These are phyloP conservation scores for Papilio gigon DNA, from an alignment of 2,888 invertebrate species.

Conservation along the genomic window DNA sequence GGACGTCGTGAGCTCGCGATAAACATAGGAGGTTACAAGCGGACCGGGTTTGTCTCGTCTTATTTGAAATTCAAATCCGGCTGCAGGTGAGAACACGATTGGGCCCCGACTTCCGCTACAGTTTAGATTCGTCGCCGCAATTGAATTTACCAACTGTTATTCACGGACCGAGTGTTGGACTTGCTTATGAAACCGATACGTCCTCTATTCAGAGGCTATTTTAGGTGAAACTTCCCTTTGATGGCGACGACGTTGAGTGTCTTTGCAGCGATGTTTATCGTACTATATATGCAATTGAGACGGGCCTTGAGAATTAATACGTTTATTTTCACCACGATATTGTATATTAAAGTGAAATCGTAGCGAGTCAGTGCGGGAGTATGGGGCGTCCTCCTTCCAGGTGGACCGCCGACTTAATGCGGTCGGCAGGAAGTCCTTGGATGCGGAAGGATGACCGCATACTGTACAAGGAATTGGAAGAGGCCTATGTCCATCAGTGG, in stretches of 20 bases:
- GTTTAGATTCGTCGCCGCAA: conserved; percentile 74
- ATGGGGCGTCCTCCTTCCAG: too few species aligned
- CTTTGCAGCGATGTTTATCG: background rate
- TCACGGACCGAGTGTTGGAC: conserved; percentile 54
- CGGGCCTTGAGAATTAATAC: background rate
- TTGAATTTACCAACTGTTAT: conserved; percentile 66
- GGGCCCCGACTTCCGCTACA: conserved; percentile 69
- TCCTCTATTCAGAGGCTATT: conserved; percentile 20
- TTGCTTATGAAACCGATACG: conserved; percentile 57
- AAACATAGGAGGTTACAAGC: conserved; percentile 66
- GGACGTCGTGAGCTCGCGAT: conserved; percentile 57
- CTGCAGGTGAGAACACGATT: conserved; percentile 76
- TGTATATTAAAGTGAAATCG: background rate
- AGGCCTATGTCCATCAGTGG: too few species aligned
- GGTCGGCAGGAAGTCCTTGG: too few species aligned
- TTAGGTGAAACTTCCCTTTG: conserved; percentile 5
- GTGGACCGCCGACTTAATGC: too few species aligned
- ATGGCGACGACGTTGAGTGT: background rate
- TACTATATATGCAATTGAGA: background rate
- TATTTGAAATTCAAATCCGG: conserved; percentile 78
- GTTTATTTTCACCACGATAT: background rate
- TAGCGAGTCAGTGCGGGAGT: too few species aligned
- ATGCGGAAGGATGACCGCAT: too few species aligned
- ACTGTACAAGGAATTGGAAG: too few species aligned
- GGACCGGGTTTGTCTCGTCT: conserved; percentile 67